Conservation (phyloP, 2,113 vertebrate species). For the Cochlearius cochlearius region DNA sequence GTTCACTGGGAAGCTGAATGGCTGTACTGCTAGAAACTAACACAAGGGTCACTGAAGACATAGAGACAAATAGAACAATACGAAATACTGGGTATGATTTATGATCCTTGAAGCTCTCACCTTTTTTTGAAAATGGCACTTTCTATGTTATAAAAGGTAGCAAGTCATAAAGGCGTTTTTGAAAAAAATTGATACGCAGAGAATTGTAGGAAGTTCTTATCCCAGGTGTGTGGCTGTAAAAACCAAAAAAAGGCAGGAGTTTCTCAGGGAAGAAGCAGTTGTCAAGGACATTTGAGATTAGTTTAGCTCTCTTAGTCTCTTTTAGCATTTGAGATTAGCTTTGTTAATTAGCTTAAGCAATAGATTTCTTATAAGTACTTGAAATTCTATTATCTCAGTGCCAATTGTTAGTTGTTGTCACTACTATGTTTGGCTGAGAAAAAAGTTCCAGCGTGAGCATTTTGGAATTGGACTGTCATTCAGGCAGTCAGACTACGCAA, state of each 20-base stretch:
- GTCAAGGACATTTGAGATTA: slow-evolving; percentile 11
- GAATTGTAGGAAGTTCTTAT: not conserved
- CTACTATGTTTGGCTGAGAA: not conserved
- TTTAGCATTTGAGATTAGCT: not conserved
- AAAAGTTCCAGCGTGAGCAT: not conserved
- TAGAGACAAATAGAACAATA: not conserved
- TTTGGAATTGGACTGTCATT: not conserved
- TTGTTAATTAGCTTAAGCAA: slow-evolving; percentile 15
- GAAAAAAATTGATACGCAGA: not conserved
- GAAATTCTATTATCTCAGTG: not conserved
- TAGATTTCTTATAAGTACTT: not conserved
- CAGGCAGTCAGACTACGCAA: not conserved
- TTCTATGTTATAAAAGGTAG: not conserved
- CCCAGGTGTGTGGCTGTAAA: not conserved
- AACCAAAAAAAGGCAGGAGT: not conserved
- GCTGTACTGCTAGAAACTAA: not conserved
- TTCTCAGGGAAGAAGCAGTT: not conserved
- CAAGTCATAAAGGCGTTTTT: not conserved
- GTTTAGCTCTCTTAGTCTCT: not conserved
- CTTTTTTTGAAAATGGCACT: not conserved
- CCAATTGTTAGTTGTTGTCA: not conserved
- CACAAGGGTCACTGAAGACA: not conserved
- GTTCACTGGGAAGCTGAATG: not conserved
- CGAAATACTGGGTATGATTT: not conserved
- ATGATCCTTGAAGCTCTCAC: not conserved